A percentile compares a stretch with the other conserved stretches of the same genome.
Evolutionary conservation across 2,113 vertebrate species (phyloP).

Genomic region (Malurus cyaneus): DNA sequence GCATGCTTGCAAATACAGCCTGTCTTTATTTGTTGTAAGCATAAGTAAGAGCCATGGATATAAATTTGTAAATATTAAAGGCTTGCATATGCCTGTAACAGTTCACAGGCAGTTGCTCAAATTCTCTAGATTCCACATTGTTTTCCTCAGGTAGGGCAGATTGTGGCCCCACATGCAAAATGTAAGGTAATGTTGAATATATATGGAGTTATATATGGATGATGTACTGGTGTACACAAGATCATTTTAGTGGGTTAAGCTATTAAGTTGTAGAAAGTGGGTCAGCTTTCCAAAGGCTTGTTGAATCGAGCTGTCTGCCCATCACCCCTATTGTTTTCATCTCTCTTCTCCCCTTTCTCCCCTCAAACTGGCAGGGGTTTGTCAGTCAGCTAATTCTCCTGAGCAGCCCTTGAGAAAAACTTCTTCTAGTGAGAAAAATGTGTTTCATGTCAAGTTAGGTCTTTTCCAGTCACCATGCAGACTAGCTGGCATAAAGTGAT

Average conservation of each 20-base stretch:
- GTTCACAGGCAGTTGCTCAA: neutral
- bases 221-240: neutral
- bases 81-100: neutral
- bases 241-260: neutral
- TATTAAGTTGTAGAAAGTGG: neutral
- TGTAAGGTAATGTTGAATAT: neutral
- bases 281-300: neutral
- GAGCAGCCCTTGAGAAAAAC: neutral
- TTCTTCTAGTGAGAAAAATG: neutral
- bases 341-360: neutral
- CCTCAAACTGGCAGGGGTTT: neutral
- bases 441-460: neutral
- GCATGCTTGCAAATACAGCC: neutral
- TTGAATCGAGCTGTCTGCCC: neutral
- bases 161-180: neutral
- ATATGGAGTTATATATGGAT: neutral
- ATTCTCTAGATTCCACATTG: neutral
- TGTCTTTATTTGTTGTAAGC: neutral
- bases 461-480: neutral
- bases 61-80: neutral
- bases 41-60: neutral
- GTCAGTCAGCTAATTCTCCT: neutral
- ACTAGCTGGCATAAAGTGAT: neutral
- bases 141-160: neutral
- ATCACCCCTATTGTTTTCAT: neutral